Evolutionary conservation across 2,113 vertebrate species (phyloP), one percentile per base, ranked within the genome.

Genomic region (Neogale vison): DNA sequence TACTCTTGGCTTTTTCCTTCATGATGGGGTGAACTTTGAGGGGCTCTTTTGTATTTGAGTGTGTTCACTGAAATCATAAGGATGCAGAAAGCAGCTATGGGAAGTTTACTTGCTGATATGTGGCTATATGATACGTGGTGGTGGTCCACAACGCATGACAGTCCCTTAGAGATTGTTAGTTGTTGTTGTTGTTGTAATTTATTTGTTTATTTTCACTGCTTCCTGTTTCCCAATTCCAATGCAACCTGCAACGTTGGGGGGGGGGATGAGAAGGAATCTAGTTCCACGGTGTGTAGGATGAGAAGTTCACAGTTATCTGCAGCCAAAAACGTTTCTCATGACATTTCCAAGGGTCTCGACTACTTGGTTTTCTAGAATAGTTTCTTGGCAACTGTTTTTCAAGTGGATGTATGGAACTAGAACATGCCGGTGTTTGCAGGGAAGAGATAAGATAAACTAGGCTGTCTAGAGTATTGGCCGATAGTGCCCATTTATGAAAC

Each of bases 371-470:
- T 98, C 89, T 92, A 92, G 94, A 93, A 85, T 34, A 96, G 42
- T 98, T 98, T 98, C 98, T 99, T 98, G 97, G 74, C 97, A 98
- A 98, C 96, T 98, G 96, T 92, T 97, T 98, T 98, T 99, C 98
- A 98, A 98, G 98, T 98, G 98, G 98, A 98, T 99, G 98, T 99
- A 98, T 97, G 98, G 99, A 99, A 99, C 99, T 99, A 99, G 99
- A 99, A 97, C 98, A 98, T 99, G 99, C 98, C 99, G 98, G 98
- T 98, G 97, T 98, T 99, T 99, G 99, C 99, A 98, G 98, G 99
- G 99, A 98, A 97, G 98, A 99, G 99, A 99, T 99, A 99, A 99
- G 99, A 99, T 99, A 99, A 99, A 99, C 98, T 99, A 99, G 99
- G 98, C 98, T 99, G 99, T 99, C 99, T 99, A 98, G 99, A 98